Conservation (phyloP, 37 sponge, comb jelly and placozoan genomes). For the Spongia lamella region DNA sequence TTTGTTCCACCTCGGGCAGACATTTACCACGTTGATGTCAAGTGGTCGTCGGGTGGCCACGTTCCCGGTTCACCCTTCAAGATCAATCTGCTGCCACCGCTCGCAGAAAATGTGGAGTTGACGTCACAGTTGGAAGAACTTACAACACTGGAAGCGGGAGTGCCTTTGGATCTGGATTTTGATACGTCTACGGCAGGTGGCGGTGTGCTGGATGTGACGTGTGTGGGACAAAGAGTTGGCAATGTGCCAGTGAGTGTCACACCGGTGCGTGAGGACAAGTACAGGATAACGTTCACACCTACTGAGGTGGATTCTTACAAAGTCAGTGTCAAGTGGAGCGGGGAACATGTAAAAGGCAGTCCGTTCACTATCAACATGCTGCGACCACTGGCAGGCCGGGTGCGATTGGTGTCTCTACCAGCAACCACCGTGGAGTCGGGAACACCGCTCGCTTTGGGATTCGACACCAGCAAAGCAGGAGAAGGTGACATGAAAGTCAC, state of each 20-base stretch:
- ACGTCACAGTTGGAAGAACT: slow-evolving; percentile 31
- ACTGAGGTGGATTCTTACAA: slow-evolving; percentile 33
- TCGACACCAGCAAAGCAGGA: slow-evolving; percentile 60
- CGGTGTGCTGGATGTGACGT: slow-evolving; percentile 56
- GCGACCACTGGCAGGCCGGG: slow-evolving; percentile 13
- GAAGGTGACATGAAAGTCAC: slow-evolving; percentile 48
- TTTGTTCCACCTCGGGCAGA: slow-evolving; percentile 51
- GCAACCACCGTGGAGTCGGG: slow-evolving; percentile 21
- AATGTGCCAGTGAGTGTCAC: slow-evolving; percentile 19
- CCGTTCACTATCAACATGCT: slow-evolving; percentile 59
- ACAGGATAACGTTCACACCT: slow-evolving; percentile 58
- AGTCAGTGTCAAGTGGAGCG: slow-evolving; percentile 44
- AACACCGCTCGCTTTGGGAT: not conserved
- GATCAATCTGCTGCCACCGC: slow-evolving; percentile 34
- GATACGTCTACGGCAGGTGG: slow-evolving; percentile 45
- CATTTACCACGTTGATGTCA: slow-evolving; percentile 46
- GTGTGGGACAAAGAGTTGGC: slow-evolving; percentile 34
- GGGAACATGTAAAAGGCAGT: slow-evolving; percentile 43
- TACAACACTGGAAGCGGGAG: slow-evolving; percentile 56
- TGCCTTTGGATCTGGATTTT: slow-evolving; percentile 54
- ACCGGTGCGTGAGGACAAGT: slow-evolving; percentile 56
- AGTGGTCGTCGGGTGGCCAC: slow-evolving; percentile 39
- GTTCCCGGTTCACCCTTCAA: slow-evolving; percentile 69
- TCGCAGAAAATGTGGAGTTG: slow-evolving; percentile 35
- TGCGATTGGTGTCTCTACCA: slow-evolving; percentile 31